Evolutionary conservation across 2,888 invertebrate genomes (phyloP).

Genomic region (Arenicola marina): DNA sequence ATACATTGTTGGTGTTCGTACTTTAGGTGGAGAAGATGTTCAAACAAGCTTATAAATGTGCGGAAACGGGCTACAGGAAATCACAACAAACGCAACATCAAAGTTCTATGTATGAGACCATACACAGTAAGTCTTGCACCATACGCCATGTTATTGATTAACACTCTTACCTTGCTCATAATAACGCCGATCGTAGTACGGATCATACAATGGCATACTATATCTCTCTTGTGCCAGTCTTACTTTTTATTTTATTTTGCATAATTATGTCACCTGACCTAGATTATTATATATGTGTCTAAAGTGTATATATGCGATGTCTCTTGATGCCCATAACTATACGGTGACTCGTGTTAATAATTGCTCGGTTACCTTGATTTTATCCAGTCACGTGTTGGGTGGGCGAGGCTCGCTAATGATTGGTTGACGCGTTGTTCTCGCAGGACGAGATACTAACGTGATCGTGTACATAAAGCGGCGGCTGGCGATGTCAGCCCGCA

Average conservation of each 20-base stretch:
- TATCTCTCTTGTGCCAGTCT: too few relatives aligned
- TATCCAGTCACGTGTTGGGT: background rate
- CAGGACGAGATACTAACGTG: conserved; percentile 87
- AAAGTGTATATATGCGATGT: too few relatives aligned
- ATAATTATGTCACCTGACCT: too few relatives aligned
- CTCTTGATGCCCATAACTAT: too few relatives aligned
- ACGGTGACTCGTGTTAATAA: too few relatives aligned
- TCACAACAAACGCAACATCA: conserved; percentile 82
- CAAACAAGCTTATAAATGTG: conserved; percentile 81
- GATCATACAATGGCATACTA: too few relatives aligned
- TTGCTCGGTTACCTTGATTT: too few relatives aligned
- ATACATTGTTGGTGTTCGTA: too few relatives aligned
- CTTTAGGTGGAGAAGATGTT: conserved; percentile 78
- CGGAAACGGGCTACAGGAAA: conserved; percentile 79
- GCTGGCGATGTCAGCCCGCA: conserved; percentile 95
- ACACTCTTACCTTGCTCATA: too few relatives aligned
- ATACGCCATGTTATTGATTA: background rate
- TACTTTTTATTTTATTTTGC: too few relatives aligned
- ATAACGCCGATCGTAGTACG: too few relatives aligned
- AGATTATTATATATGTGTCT: too few relatives aligned
- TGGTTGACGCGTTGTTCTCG: background rate
- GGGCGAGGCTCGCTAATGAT: background rate
- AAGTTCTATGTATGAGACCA: conserved; percentile 74
- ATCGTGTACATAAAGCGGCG: conserved; percentile 91
- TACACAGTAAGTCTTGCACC: conserved; percentile 67